Evolutionary conservation across 1,140 invertebrate genomes (phyloP).

Genomic region (Apis florea): DNA sequence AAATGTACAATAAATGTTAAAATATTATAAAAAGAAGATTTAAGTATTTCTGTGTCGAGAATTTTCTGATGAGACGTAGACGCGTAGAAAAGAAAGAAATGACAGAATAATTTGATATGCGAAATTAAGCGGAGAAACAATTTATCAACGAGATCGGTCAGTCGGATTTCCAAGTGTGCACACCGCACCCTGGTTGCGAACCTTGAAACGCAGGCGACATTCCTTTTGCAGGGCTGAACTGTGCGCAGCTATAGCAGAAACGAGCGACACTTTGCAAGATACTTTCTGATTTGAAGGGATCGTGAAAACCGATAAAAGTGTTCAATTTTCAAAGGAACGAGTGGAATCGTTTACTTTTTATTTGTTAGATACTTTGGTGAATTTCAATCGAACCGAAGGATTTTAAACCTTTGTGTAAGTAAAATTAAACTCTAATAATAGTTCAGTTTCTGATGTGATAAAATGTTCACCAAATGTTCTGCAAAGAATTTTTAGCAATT

Average conservation of each 20-base stretch:
- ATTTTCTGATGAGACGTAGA: not conserved
- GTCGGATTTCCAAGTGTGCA: slow-evolving; percentile 55
- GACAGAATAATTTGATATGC: not conserved
- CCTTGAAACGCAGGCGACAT: slow-evolving; percentile 60
- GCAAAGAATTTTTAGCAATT: too few species aligned
- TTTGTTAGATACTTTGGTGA: too few species aligned
- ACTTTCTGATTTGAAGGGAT: not conserved
- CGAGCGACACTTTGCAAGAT: not conserved
- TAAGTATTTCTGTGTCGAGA: too few species aligned
- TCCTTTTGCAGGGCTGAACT: slow-evolving; percentile 61
- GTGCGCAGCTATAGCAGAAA: slow-evolving; percentile 17
- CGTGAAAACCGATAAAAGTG: not conserved
- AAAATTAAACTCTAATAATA: too few species aligned
- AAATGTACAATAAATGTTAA: too few species aligned
- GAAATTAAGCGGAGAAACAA: slow-evolving; percentile 14
- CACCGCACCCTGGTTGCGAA: slow-evolving; percentile 59
- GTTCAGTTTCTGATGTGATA: too few species aligned
- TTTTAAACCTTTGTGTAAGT: too few species aligned
- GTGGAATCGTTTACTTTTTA: too few species aligned
- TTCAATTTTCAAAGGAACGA: not conserved
- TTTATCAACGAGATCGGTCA: slow-evolving; percentile 59
- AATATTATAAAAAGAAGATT: too few species aligned
- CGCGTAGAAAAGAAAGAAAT: not conserved
- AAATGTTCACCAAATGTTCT: too few species aligned
- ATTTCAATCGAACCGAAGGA: too few species aligned